Evolutionary conservation across 2,888 invertebrate genomes (phyloP), one percentile per base, ranked within the genome.

Genomic region (Steinernema hermaphroditum): DNA sequence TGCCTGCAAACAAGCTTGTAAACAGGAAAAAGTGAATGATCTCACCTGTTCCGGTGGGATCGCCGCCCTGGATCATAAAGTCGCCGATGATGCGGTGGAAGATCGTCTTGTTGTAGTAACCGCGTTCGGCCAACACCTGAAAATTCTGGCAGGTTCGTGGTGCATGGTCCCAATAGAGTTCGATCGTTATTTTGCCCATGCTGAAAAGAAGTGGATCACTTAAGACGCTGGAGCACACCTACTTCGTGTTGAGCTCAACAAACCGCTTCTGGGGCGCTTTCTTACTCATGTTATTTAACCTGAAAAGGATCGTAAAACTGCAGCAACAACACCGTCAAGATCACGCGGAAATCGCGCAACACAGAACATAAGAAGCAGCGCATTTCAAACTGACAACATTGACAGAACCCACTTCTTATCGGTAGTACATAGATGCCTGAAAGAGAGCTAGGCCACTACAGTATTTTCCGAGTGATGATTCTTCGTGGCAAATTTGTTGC

Each of bases 131-230:
- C 32, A 99, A 89, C 88, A 98, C 97, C 74, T 96, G 96, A 89
- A 98, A 97, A 87, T 99, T 98, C 85, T 93, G 90, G 82, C 98
- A 98, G 0, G 97, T 96, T 80, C 92, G 91, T n/a, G 97, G 97
- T 0, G 97, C 92, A 87, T 99, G 96, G 87, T 94, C 93, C 98
- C 98, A 99, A 86, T 99, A 99, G 78, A 75, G 90, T 88, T 98
- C 97, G 69, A 97, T 89, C 0, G 91, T 90, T 69, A 98, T 90
- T 83, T 92, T 92, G 0, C 98, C 98, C 94, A 97, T 96, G 8
- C 76, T 76, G 22, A 71, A 76, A 72, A 37, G 37, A 12, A 37
- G n/a, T n/a, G n/a, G 12, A 37, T 12, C 37, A 37, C 12, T 37
- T n/a, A n/a, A n/a, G 37, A 12, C 37, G 37, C 12, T 8, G 37